Evolutionary conservation across 2,113 vertebrate species (phyloP), one percentile per base, ranked within the genome.

Genomic region (Zapus hudsonius): DNA sequence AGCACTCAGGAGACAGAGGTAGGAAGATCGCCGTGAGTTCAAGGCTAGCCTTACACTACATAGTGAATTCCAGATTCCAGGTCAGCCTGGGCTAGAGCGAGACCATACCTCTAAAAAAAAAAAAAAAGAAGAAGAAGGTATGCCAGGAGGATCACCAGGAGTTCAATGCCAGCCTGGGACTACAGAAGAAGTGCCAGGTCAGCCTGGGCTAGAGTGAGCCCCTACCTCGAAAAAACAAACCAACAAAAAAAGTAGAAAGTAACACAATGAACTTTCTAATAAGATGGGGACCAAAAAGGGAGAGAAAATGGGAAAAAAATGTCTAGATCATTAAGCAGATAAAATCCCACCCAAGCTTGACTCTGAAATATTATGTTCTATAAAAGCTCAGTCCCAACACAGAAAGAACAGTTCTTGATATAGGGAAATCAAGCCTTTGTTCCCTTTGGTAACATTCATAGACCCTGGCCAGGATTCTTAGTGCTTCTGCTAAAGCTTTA

Each of bases 331-430:
- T 86, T 74, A 95, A 91, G 31, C 78, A 87, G 63, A 90, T 82
- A 91, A 93, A 91, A 69, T 91, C 92, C 76, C 87, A 31, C 89
- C 84, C 55, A 17, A 67, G 92, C 59, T 88, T 88, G 66, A 87
- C 84, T 93, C 44, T 86, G 80, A 88, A 84, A 84, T 66, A 38
- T 75, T 22, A 86, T 57, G 25, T 81, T 83, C 40, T 61, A 11
- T 86, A 55, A n/a, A n/a, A 90, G 31, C 72, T 80, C 31, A 47
- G 27, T 64, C 33, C 55, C 29, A 6, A 80, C 44, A 6, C 38
- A 92, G 47, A 75, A 79, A 7, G 31, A 82, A 44, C 33, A 17
- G 47, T 61, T 87, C 73, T 89, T 72, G 11, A 33, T 44, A 33
- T 7, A 17, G 42, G 29, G 36, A 31, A 67, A 36, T 23, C n/a